Evolutionary conservation across 2,888 invertebrate species (phyloP), one percentile per base, ranked within the genome.

Genomic region (Gortyna flavago): DNA sequence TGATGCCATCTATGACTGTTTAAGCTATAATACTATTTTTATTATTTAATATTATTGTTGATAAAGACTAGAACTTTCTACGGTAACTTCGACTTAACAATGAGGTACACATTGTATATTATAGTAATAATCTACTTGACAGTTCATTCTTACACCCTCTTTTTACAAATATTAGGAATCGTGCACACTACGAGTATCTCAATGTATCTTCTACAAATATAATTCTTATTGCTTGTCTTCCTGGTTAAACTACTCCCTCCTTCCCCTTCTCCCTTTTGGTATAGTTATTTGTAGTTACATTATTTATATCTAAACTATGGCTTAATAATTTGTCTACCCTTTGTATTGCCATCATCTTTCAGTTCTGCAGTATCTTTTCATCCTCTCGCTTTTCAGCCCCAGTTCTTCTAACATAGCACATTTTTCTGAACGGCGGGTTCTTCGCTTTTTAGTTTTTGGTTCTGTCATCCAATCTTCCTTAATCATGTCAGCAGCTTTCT

Each of bases 401-500:
- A 94, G 81, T 51, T 87, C 85, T 32, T 93, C 87, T 78, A 91
- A 82, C 81, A 83, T 92, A 21, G 89, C 86, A 83, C 94, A 95
- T 83, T 91, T 92, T 13, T 90, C 67, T 48, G 94, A 93, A 87
- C 95, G 92, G 70, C 87, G 87, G 72, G 85, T 90, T 83, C 92
- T 92, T 73, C 86, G 66, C 29, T 75, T 83, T 65, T 73, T 75
- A 5, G 21, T 51, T 57, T 57, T 57, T 21, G 87, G 80, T 76
- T 90, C 93, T 35, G 94, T 92, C 29, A 97, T 88, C 98, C 98
- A 98, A 57, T 97, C 96, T 71, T 97, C 97, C 91, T 98, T 98
- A 57, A 99, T 97, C 94, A 99, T 92, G 93, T 99, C 98, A 2
- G 99, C 97, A 0, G 98, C 98, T 91, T 98, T 99, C 91, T 99